These are phyloP conservation scores for Aradophagus sp. DNA, from an alignment of 1,140 invertebrate genomes.

Conservation along the genomic window DNA sequence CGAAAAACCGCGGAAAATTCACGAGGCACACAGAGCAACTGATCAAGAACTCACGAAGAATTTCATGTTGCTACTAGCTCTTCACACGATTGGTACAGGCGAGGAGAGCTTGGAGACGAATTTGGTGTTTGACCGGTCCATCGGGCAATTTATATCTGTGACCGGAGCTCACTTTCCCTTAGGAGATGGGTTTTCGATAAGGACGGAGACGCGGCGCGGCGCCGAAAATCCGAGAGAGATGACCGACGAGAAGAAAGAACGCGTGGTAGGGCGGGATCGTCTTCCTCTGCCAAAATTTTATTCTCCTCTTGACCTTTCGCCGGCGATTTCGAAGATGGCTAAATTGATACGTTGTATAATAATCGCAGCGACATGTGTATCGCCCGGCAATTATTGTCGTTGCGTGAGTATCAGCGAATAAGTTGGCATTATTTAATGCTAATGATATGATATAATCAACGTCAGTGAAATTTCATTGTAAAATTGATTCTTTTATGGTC, in stretches of 20 bases:
- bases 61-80: conserved; percentile 66
- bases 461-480: no score
- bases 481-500: no score
- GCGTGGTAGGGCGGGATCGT: conserved; percentile 48
- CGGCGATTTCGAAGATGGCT: conserved; percentile 38
- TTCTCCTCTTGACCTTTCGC: conserved; percentile 66
- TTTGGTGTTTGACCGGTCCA: conserved; percentile 55
- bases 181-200: conserved; percentile 55
- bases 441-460: no score
- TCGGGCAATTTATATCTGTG: conserved; percentile 65
- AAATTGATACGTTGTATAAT: conserved; percentile 66
- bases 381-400: conserved; percentile 13
- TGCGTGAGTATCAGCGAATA: no score
- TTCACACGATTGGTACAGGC: conserved; percentile 47
- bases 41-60: conserved; percentile 68
- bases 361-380: conserved; percentile 15
- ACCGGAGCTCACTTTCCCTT: conserved; percentile 62
- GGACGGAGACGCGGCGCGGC: conserved; percentile 31
- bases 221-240: conserved; percentile 52
- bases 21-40: conserved; percentile 16
- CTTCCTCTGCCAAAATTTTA: conserved; percentile 65
- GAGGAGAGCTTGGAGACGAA: conserved; percentile 61
- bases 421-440: no score
- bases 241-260: conserved; percentile 47
- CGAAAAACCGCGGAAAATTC: conserved; percentile 6